Base-by-base conservation (phyloP, 2,888 invertebrate species). In the Pheosia gnoma region DNA sequence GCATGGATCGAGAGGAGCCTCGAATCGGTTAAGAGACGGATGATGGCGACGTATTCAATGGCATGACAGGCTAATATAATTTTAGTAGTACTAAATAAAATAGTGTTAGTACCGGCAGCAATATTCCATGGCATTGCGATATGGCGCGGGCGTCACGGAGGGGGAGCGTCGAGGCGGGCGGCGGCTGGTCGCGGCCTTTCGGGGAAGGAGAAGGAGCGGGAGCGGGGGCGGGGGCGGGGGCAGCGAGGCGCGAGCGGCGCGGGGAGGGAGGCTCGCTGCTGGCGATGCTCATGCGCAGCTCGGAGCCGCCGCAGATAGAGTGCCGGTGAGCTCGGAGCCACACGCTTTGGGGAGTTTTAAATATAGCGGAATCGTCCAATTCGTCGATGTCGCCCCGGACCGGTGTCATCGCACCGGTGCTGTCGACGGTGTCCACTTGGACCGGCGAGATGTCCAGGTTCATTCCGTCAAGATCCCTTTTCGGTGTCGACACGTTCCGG, bases 91-190 rank as follows among this genome's bases (percentile, higher is more conserved):
- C 82, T 89, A 88, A 90, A 89, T 89, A 90, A 92, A 93, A 93
- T 93, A 90, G 88, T 87, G 94, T 94, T 94, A 94, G 93, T 94
- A 95, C 95, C 95, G 94, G 94, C 86, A 92, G 91, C 91, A 88
- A 91, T 88, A 91, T 86, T 92, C 93, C 92, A 89, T 92, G 91
- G 93, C 91, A 90, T 91, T 90, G 91, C 86, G 89, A 88, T 82
- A 90, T 90, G 91, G 90, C 87, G 87, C 89, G 90, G 83, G 83
- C 90, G 86, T 90, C 91, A 81, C 88, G 89, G 88, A 78, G 84
- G 86, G 88, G 87, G 77, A 86, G 86, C 85, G 88, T 82, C 88
- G 87, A 80, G 84, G 86, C 86, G 83, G 85, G 86, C 84, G 81
- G 86, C 87, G 84, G 85, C 85, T 74, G 86, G 84, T 85, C 83